These are phyloP conservation scores for Nematolebias whitei DNA, from an alignment of 2,113 vertebrate genomes.

Conservation along the genomic window DNA sequence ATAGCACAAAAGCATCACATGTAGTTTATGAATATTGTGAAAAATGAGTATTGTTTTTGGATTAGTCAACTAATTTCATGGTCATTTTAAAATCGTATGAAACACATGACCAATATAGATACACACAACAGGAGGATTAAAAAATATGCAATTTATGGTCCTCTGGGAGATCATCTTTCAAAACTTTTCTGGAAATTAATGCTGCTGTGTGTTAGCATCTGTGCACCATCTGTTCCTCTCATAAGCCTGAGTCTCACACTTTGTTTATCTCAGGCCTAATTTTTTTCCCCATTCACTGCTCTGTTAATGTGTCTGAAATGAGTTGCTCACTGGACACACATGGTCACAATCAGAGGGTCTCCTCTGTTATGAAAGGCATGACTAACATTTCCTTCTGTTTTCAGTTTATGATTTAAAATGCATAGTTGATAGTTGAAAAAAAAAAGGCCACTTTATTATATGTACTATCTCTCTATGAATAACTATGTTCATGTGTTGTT, in stretches of 20 bases:
- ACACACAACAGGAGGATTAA: no score
- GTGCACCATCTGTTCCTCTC: slow-evolving; percentile 59
- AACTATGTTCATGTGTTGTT: neutral
- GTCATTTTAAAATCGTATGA: neutral
- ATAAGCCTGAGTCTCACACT: slow-evolving; percentile 28
- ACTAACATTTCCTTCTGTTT: slow-evolving; percentile 6
- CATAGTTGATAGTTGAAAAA: slow-evolving; percentile 3
- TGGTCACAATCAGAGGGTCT: slow-evolving; percentile 41
- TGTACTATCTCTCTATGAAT: neutral
- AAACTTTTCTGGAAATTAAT: slow-evolving; percentile 39
- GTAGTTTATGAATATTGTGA: neutral
- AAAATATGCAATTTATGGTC: slow-evolving; percentile 22
- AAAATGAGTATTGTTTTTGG: neutral
- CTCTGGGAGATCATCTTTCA: slow-evolving; percentile 21
- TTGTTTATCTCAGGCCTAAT: slow-evolving; percentile 10
- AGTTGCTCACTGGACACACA: slow-evolving; percentile 38
- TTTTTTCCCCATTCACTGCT: slow-evolving; percentile 1
- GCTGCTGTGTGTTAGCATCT: slow-evolving; percentile 42
- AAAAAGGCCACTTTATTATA: slow-evolving; percentile 9
- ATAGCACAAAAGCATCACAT: neutral
- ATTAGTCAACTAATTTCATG: neutral
- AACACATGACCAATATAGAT: neutral
- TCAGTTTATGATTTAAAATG: neutral
- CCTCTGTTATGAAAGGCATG: slow-evolving; percentile 25
- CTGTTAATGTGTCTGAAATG: slow-evolving; percentile 35